These are phyloP conservation scores for Eupleurogrammus muticus DNA, from an alignment of 2,797 vertebrate species.

Conservation along the genomic window DNA sequence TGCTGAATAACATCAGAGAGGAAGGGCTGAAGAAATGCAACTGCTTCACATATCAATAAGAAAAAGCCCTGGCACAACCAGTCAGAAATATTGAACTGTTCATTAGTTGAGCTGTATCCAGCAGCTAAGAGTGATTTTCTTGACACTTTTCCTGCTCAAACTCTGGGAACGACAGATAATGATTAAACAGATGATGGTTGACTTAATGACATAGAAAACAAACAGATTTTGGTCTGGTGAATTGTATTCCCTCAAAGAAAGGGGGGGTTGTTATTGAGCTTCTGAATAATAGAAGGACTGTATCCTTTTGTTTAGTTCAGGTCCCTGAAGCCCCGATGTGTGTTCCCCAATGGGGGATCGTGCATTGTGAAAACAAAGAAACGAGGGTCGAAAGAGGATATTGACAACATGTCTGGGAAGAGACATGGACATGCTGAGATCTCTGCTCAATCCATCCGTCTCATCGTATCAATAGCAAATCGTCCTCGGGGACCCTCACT, in stretches of 20 bases:
- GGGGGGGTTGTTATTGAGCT: slow-evolving; percentile 29
- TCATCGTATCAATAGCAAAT: slow-evolving; percentile 59
- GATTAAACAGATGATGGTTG: slow-evolving; percentile 41
- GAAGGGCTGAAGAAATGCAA: slow-evolving; percentile 36
- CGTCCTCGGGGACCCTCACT: slow-evolving; percentile 54
- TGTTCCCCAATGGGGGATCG: slow-evolving; percentile 3
- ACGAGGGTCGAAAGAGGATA: slow-evolving; percentile 40
- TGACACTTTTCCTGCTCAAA: slow-evolving; percentile 24
- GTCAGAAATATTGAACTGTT: slow-evolving; percentile 52
- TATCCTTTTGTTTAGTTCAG: slow-evolving; percentile 15
- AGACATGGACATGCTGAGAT: slow-evolving; percentile 52
- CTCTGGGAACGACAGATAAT: slow-evolving; percentile 14
- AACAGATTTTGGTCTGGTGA: slow-evolving; percentile 10
- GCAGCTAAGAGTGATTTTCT: slow-evolving; percentile 41
- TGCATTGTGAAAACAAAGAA: slow-evolving; percentile 56
- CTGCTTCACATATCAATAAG: slow-evolving; percentile 35
- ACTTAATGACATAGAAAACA: slow-evolving; percentile 15
- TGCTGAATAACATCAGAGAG: slow-evolving; percentile 43
- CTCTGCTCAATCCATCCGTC: slow-evolving; percentile 64
- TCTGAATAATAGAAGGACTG: slow-evolving; percentile 34
- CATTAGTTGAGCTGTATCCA: slow-evolving; percentile 49
- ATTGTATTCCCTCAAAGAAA: slow-evolving; percentile 2
- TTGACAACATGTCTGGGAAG: slow-evolving; percentile 66
- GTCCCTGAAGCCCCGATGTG: slow-evolving; percentile 7
- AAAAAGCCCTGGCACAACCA: background rate